These are phyloP conservation scores for Drosophila rellima DNA, from an alignment of 2,888 invertebrate genomes.

Conservation along the genomic window DNA sequence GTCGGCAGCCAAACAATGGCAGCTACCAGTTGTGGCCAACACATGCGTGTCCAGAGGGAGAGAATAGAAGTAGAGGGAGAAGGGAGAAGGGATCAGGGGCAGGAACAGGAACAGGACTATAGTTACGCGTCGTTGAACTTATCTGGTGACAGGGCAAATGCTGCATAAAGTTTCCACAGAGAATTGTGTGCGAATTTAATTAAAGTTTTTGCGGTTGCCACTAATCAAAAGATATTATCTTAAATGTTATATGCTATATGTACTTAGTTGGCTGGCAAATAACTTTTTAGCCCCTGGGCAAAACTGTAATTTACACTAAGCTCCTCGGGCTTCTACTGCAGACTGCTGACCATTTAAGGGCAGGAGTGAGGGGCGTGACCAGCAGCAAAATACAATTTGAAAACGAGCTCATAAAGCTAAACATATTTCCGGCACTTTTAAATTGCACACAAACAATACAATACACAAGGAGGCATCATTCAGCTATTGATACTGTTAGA, in stretches of 20 bases:
- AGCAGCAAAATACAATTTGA: constrained; percentile 25
- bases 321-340: constrained; percentile 22
- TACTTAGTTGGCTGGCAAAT: constrained; percentile 53
- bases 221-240: constrained; percentile 83
- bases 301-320: constrained; percentile 63
- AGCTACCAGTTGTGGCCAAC: constrained; percentile 43
- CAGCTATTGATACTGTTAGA: constrained; percentile 43
- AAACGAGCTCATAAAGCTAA: constrained; percentile 63
- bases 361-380: constrained; percentile 9
- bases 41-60: constrained; percentile 50
- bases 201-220: constrained; percentile 80
- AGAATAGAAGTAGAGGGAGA: neutral
- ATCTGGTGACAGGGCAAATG: constrained; percentile 78
- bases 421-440: constrained; percentile 76
- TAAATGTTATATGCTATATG: constrained; percentile 50
- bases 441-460: constrained; percentile 58
- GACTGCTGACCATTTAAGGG: neutral
- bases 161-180: constrained; percentile 72
- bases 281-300: constrained; percentile 37
- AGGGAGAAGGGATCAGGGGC: neutral
- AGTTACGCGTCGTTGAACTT: constrained; percentile 68
- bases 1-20: constrained; percentile 61
- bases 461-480: constrained; percentile 13
- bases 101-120: constrained; percentile 15
- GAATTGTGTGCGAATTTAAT: constrained; percentile 79